Base-by-base conservation (phyloP, 2,113 vertebrate species). In the Bucco capensis region DNA sequence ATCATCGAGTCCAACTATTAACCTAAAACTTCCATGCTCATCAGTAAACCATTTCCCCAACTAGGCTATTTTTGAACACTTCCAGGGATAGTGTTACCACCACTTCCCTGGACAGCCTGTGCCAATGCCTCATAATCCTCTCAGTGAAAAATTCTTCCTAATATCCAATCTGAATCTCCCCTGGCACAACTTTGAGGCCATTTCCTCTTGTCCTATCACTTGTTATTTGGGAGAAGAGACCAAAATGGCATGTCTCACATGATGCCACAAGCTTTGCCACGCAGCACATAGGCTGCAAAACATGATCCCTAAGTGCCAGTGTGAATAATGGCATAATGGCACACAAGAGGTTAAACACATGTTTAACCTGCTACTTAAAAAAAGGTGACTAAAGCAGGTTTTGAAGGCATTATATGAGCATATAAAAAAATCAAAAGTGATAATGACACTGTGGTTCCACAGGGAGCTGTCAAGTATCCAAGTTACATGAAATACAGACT, bases 231-330 rank as follows among this genome's bases (percentile, higher is more conserved):
- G 40, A 42, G 40, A 42, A 42, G 40, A 42, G 40, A 42, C 40
- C 40, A 42, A 42, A 42, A 42, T 42, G 40, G 15, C 40, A 15
- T 0, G 8, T 37, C 51, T 51, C 66, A 58, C 35, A 33, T 3
- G 1, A 35, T 30, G 37, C 44, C 42, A 50, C 28, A 24, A 53
- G 31, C 49, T 33, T 1, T 2, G 64, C 47, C 14, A 37, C 3
- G 12, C 33, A 69, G 54, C n/a, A n/a, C 12, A 1, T 25, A 28
- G 31, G 62, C 35, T 51, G 61, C 14, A 5, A 27, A 15, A 44
- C 2, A 0, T 1, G 1, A 9, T 24, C 56, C 24, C 30, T 24
- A 16, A n/a, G 23, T 65, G 61, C 66, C 0, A 0, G 37, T 19
- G 23, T 28, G 28, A 86, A 70, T 11, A 76, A 65, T 4, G n/a